Evolutionary conservation across 2,797 vertebrate genomes (phyloP).

Genomic region (Cynopterus sphinx): DNA sequence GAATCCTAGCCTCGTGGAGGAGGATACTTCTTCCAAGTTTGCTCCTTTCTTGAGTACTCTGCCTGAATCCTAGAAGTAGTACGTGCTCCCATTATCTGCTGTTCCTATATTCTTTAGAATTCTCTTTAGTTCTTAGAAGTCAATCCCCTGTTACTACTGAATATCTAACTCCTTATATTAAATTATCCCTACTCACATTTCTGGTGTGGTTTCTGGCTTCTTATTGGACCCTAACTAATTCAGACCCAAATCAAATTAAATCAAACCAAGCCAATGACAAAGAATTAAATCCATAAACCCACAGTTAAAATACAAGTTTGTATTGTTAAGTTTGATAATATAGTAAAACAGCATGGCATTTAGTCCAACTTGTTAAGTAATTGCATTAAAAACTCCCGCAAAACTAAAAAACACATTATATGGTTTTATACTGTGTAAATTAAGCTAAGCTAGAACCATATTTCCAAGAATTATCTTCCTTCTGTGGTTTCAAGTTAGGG

Average conservation of each 20-base stretch:
- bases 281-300: neutral
- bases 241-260: neutral
- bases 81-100: neutral
- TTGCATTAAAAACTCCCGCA: neutral
- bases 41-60: neutral
- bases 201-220: neutral
- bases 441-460: neutral
- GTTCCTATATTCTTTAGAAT: neutral
- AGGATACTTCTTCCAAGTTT: neutral
- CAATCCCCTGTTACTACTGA: constrained; percentile 27
- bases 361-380: neutral
- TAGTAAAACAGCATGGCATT: neutral
- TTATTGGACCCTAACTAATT: neutral
- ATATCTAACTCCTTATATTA: constrained; percentile 5
- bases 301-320: neutral
- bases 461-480: neutral
- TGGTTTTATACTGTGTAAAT: neutral
- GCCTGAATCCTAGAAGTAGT: neutral
- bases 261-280: neutral
- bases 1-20: neutral
- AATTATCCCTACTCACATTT: neutral
- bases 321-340: constrained; percentile 13
- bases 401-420: neutral
- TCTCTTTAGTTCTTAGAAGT: constrained; percentile 10
- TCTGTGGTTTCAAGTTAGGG: neutral